A percentile compares a stretch with the other conserved stretches of the same genome.
Evolutionary conservation across 2,797 vertebrate species (phyloP).

Genomic region (Acomys russatus): DNA sequence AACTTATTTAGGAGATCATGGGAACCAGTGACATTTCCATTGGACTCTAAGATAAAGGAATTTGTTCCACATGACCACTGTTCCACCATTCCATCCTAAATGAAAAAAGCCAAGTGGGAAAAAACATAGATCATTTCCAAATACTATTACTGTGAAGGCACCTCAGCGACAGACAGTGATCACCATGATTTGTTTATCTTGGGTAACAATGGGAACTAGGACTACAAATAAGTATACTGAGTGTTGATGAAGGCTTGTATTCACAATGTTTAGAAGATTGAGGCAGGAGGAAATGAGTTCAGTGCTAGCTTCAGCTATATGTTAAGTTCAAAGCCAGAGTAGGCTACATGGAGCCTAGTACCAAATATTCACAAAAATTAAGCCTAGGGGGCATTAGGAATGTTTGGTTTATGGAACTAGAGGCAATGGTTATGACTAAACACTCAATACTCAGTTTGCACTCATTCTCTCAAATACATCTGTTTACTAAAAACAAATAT

Average conservation of each 20-base stretch:
- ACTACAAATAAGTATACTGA: not conserved
- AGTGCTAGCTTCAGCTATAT: not conserved
- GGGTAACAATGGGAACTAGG: not conserved
- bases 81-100: not conserved
- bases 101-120: not conserved
- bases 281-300: not conserved
- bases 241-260: not conserved
- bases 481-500: not conserved
- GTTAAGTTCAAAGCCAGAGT: not conserved
- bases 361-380: not conserved
- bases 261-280: not conserved
- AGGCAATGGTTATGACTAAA: not conserved
- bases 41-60: not conserved
- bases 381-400: not conserved
- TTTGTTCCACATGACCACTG: not conserved
- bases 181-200: not conserved
- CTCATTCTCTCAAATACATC: not conserved
- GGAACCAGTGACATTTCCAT: not conserved
- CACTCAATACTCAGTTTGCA: not conserved
- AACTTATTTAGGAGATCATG: not conserved
- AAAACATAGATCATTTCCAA: not conserved
- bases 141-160: accelerated
- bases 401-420: not conserved
- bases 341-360: not conserved
- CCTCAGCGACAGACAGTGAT: not conserved